phyloP scores from a whole-genome alignment of 1,140 invertebrate species.

The Micrasema minimum region DNA sequence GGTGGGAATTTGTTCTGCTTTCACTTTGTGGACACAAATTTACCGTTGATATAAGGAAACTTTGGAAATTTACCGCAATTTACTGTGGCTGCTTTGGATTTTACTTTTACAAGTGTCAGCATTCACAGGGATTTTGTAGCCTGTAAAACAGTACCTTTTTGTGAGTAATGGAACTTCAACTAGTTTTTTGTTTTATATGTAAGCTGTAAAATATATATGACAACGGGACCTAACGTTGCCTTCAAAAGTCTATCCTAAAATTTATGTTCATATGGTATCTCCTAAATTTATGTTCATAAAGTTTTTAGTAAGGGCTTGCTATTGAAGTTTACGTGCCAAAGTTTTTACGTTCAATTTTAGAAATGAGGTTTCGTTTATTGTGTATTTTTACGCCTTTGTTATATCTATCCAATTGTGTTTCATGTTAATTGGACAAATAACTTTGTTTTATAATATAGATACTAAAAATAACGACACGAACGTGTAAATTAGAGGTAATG shows the following conservation, averaged over 20 bases:
- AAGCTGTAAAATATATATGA: slow-evolving; percentile 28
- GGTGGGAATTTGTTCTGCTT: no score
- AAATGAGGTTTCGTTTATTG: slow-evolving; percentile 20
- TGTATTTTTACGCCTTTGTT: slow-evolving; percentile 18
- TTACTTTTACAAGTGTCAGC: slow-evolving; percentile 26
- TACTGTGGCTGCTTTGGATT: background rate
- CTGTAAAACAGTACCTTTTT: slow-evolving; percentile 20
- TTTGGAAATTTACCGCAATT: slow-evolving; percentile 2
- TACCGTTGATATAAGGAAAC: background rate
- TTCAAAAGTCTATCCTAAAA: slow-evolving; percentile 20
- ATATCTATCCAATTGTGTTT: slow-evolving; percentile 14
- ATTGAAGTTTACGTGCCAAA: slow-evolving; percentile 13
- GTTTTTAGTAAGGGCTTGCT: slow-evolving; percentile 8
- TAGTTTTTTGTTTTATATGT: slow-evolving; percentile 29
- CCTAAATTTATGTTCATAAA: no score
- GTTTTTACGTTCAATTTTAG: slow-evolving; percentile 8
- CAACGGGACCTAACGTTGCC: slow-evolving; percentile 1
- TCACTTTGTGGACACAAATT: slow-evolving; percentile 9
- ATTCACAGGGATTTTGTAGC: slow-evolving; percentile 19
- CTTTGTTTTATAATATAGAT: no score
- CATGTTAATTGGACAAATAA: no score
- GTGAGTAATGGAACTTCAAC: slow-evolving; percentile 23
- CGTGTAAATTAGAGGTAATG: no score
- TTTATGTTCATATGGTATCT: slow-evolving; percentile 24
- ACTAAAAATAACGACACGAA: no score